These are phyloP conservation scores for Epizoanthus fatuus DNA, from an alignment of 92 coral and sea anemone species.

Conservation along the genomic window DNA sequence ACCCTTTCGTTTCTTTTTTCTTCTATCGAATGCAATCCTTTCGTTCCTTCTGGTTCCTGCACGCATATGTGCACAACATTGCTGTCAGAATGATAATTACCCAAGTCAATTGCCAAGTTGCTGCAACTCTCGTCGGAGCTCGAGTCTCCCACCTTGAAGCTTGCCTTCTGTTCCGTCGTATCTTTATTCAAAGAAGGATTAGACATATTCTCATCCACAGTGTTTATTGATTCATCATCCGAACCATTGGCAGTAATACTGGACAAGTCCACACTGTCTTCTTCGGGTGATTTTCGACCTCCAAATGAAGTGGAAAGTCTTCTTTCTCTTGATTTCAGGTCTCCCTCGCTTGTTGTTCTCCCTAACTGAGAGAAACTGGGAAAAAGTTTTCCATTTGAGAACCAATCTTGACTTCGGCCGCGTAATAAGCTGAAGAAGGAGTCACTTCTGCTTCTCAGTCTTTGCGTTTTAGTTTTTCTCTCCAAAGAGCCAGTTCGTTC, in stretches of 20 bases:
- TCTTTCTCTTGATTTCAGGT: conserved; percentile 4
- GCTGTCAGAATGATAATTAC: neutral
- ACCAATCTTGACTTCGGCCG: conserved; percentile 4
- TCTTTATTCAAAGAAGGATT: conserved; percentile 4
- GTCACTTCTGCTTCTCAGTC: conserved; percentile 20
- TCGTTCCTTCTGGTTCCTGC: neutral
- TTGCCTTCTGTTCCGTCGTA: neutral
- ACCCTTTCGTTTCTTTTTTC: neutral
- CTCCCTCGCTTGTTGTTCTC: conserved; percentile 27
- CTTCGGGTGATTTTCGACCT: neutral
- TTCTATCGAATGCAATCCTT: neutral
- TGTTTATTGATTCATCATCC: neutral
- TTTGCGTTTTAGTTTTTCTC: conserved; percentile 1
- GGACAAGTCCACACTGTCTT: neutral
- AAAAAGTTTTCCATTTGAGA: conserved; percentile 16
- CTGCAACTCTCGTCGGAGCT: neutral
- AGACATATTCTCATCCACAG: neutral
- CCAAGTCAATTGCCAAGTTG: no score
- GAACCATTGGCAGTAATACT: neutral
- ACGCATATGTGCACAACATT: neutral
- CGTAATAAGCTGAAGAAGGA: conserved; percentile 22
- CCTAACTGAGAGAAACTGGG: conserved; percentile 7
- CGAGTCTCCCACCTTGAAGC: neutral
- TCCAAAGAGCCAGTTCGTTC: neutral
- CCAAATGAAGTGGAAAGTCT: neutral